These are phyloP conservation scores for Mandrillus leucophaeus DNA, from an alignment of 2,113 vertebrate species.

Conservation along the genomic window DNA sequence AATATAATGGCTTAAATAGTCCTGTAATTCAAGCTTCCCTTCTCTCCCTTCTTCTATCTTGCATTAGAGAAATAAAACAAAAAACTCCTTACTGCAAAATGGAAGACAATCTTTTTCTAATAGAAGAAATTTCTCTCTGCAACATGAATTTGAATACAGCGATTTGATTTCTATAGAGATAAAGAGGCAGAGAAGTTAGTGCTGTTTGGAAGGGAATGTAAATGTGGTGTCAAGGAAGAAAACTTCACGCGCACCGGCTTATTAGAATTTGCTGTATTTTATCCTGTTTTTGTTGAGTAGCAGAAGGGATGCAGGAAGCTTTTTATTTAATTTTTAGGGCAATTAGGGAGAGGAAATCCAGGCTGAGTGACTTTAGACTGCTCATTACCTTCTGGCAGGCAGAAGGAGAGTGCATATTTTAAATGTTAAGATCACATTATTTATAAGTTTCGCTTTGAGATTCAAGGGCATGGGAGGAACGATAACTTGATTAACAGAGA, in stretches of 20 bases:
- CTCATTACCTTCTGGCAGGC: slow-evolving; percentile 59
- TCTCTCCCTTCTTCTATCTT: neutral
- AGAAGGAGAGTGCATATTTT: slow-evolving; percentile 63
- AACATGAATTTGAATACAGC: slow-evolving; percentile 74
- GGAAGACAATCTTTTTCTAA: slow-evolving; percentile 63
- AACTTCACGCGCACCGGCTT: neutral
- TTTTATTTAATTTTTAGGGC: slow-evolving; percentile 64
- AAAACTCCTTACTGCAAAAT: slow-evolving; percentile 63
- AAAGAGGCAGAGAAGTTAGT: slow-evolving; percentile 60
- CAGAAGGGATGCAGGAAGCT: slow-evolving; percentile 10
- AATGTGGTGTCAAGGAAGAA: slow-evolving; percentile 54
- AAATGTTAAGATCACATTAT: slow-evolving; percentile 76
- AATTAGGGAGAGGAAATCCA: slow-evolving; percentile 70
- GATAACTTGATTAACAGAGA: slow-evolving; percentile 52
- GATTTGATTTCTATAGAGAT: slow-evolving; percentile 73
- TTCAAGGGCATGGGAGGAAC: slow-evolving; percentile 63
- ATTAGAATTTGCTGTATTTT: slow-evolving; percentile 60
- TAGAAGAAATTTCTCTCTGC: slow-evolving; percentile 67
- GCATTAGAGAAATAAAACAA: slow-evolving; percentile 75
- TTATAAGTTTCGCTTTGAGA: slow-evolving; percentile 70
- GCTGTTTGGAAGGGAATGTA: slow-evolving; percentile 62
- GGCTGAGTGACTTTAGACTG: slow-evolving; percentile 60
- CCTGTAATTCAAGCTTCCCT: slow-evolving; percentile 41
- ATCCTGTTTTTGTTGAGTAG: slow-evolving; percentile 48
- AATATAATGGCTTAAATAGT: slow-evolving; percentile 72